These are phyloP conservation scores for Cydia splendana DNA, from an alignment of 1,140 invertebrate genomes.

Conservation along the genomic window DNA sequence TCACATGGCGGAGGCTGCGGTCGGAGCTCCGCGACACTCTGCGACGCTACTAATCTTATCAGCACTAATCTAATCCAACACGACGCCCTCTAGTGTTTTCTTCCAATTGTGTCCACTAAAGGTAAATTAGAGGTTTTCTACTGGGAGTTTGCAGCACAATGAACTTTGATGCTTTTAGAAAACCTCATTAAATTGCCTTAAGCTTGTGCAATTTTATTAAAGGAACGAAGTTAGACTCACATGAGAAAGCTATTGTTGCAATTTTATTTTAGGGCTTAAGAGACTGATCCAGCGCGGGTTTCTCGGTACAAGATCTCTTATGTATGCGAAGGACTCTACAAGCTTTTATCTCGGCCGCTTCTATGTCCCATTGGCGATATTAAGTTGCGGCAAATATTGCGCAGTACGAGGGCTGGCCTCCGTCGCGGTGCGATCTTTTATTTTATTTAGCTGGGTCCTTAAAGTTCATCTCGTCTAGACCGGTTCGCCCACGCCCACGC, in stretches of 20 bases:
- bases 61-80: slow-evolving; percentile 72
- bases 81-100: slow-evolving; percentile 76
- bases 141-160: slow-evolving; percentile 52
- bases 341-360: slow-evolving; percentile 15
- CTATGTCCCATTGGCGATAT: slow-evolving; percentile 38
- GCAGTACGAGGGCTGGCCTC: slow-evolving; percentile 58
- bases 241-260: neutral
- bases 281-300: neutral
- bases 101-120: slow-evolving; percentile 77
- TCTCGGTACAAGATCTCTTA: slow-evolving; percentile 1
- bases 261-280: slow-evolving; percentile 14
- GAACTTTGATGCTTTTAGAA: slow-evolving; percentile 47
- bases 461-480: slow-evolving; percentile 76
- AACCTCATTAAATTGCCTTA: slow-evolving; percentile 36
- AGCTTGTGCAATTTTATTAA: slow-evolving; percentile 23
- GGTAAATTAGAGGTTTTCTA: slow-evolving; percentile 76
- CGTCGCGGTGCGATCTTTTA: slow-evolving; percentile 65
- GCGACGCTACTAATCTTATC: slow-evolving; percentile 73
- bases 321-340: slow-evolving; percentile 13
- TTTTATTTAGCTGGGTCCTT: slow-evolving; percentile 73
- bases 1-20: slow-evolving; percentile 49
- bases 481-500: slow-evolving; percentile 72
- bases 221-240: slow-evolving; percentile 1
- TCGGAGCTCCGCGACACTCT: slow-evolving; percentile 44
- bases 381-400: slow-evolving; percentile 57